Evolutionary conservation across 2,797 vertebrate genomes (phyloP), one percentile per base, ranked within the genome.

Genomic region (Lacerta viridis): DNA sequence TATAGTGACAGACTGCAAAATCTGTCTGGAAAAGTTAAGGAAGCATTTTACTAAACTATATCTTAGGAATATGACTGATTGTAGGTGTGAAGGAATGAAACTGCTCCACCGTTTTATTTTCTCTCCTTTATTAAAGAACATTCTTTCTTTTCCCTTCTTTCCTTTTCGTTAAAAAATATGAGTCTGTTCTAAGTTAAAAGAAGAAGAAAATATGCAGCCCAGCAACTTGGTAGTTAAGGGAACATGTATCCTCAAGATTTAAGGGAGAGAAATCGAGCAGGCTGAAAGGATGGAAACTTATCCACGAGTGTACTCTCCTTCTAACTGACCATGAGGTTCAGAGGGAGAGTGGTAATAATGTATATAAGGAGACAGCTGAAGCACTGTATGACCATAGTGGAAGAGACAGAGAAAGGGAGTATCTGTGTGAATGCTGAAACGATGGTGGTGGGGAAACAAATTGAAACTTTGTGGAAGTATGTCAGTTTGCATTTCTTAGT

Each of bases 1-100:
- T 36, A 82, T 84, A 95, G 85, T 41, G 92, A 29, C 43, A 61
- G 5, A 11, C 6, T 92, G 77, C 76, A 94, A 95, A 89, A 91
- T 39, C 23, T 18, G 39, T 33, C 39, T 29, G n/a, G 74, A 68
- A 66, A 88, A 72, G 61, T 4, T 9, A 8, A 3, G 85, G 88
- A 92, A 87, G 69, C 6, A 46, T n/a, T 93, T 92, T 91, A 17
- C 66, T 9, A 87, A 89, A 92, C 23, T 68, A 74, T 13, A 84
- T 11, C 82, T 80, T 41, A 43, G 68, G 91, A 82, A 80, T 10
- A 5, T 3, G 69, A 1, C 2, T 92, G 83, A 95, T n/a, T 72
- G 75, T 29, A 93, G 39, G 75, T 71, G 29, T n/a, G 13, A 71
- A 71, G 69, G 23, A 11, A 72, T 18, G 71, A 33, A 33, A 17